These are phyloP conservation scores for Hafferia zeledoni DNA, from an alignment of 2,797 vertebrate species.

Conservation along the genomic window DNA sequence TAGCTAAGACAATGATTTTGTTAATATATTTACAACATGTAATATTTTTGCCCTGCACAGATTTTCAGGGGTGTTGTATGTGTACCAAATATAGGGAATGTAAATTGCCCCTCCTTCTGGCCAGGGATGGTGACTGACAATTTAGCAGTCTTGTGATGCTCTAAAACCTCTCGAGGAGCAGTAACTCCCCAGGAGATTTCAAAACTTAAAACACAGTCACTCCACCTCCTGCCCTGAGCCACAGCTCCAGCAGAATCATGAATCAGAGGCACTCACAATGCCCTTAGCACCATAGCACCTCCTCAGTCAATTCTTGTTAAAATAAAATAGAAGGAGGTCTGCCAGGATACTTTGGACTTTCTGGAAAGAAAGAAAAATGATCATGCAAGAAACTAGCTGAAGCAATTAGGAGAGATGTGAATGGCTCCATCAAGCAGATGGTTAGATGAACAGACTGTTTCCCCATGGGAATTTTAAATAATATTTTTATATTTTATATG, in stretches of 20 bases:
- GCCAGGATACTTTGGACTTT: background rate
- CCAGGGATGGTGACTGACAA: background rate
- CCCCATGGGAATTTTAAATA: slow-evolving; percentile 51
- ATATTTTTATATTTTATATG: slow-evolving; percentile 67
- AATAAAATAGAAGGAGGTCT: background rate
- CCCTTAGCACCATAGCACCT: background rate
- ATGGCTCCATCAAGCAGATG: background rate
- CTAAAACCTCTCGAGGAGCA: background rate
- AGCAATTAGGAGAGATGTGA: slow-evolving; percentile 32
- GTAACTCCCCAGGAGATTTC: background rate
- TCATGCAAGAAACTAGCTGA: background rate
- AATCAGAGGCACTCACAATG: background rate
- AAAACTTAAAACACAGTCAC: background rate
- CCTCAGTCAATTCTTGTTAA: background rate
- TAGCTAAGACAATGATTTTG: background rate
- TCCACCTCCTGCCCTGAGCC: background rate
- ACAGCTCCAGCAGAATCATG: background rate
- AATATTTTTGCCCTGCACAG: background rate
- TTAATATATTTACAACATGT: background rate
- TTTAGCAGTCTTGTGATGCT: background rate
- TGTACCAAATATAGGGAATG: background rate
- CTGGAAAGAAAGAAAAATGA: background rate
- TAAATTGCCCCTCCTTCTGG: slow-evolving; percentile 4
- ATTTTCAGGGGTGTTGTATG: background rate
- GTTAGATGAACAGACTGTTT: slow-evolving; percentile 50